A percentile compares a stretch with the other conserved stretches of the same genome.
These are phyloP conservation scores for Elachura formosa DNA, from an alignment of 2,113 vertebrate genomes.

Conservation along the genomic window DNA sequence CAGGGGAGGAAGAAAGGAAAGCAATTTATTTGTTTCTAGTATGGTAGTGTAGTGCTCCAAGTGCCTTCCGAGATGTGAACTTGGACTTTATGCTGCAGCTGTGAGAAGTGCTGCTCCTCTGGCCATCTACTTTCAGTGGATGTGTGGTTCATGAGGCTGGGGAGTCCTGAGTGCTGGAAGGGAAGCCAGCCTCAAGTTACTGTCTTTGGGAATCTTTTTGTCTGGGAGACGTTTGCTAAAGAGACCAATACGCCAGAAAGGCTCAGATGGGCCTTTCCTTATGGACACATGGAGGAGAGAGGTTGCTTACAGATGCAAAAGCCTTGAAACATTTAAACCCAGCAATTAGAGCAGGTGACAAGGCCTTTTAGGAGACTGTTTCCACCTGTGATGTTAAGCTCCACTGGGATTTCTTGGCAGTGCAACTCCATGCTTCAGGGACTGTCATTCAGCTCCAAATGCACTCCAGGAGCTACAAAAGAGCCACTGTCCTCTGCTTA, in stretches of 20 bases:
- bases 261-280: background rate
- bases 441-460: constrained; percentile 35
- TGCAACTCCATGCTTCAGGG: background rate
- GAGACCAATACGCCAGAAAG: background rate
- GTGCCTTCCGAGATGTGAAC: background rate
- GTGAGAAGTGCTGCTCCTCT: background rate
- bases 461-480: constrained; percentile 30
- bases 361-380: constrained; percentile 8
- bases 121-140: background rate
- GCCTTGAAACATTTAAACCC: constrained; percentile 29
- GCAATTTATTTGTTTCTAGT: background rate
- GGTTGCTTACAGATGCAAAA: background rate
- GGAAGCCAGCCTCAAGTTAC: background rate
- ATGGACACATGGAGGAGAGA: background rate
- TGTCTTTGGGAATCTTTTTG: background rate
- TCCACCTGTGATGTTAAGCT: constrained; percentile 55
- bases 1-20: background rate
- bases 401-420: background rate
- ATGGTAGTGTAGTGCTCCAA: background rate
- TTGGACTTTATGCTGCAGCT: background rate
- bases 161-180: background rate
- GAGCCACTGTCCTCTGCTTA: constrained; percentile 55
- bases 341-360: constrained; percentile 35
- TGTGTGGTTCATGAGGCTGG: background rate
- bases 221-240: background rate